These are phyloP conservation scores for Cotesia glomerata DNA, from an alignment of 1,140 invertebrate species.

Conservation along the genomic window DNA sequence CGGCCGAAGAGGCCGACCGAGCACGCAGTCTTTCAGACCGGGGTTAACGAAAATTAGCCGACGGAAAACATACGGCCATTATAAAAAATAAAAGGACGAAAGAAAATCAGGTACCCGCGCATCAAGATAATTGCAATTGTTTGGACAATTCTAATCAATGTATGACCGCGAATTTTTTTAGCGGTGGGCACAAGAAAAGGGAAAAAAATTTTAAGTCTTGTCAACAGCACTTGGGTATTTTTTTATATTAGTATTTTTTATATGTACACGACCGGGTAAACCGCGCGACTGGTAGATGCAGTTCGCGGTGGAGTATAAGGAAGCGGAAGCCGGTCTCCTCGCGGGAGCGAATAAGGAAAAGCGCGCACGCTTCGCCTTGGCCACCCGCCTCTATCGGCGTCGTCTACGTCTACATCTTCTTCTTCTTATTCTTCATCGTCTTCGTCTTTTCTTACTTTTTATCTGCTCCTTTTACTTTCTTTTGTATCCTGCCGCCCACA, in stretches of 20 bases:
- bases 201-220: not conserved
- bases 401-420: conserved; percentile 41
- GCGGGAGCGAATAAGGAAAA: conserved; percentile 53
- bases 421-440: conserved; percentile 23
- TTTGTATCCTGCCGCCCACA: conserved; percentile 7
- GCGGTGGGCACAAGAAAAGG: not conserved
- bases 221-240: not conserved
- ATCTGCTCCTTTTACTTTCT: conserved; percentile 20
- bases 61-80: not conserved
- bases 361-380: conserved; percentile 60
- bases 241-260: conserved; percentile 47
- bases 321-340: conserved; percentile 59
- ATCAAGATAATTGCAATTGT: not conserved
- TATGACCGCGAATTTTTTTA: not conserved
- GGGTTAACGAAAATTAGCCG: not conserved
- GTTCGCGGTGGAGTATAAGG: conserved; percentile 61
- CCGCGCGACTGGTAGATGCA: conserved; percentile 64
- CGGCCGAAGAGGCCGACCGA: conserved; percentile 41
- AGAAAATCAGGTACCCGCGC: not conserved
- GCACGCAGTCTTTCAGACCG: conserved; percentile 8
- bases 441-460: conserved; percentile 10
- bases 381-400: conserved; percentile 51
- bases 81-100: not conserved
- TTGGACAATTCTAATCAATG: no score
- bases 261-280: conserved; percentile 59